Percentiles rank a stretch among this genome's conserved stretches.
Conservation (phyloP, 2,888 invertebrate species). For the Cryptophagus acutangulus region DNA sequence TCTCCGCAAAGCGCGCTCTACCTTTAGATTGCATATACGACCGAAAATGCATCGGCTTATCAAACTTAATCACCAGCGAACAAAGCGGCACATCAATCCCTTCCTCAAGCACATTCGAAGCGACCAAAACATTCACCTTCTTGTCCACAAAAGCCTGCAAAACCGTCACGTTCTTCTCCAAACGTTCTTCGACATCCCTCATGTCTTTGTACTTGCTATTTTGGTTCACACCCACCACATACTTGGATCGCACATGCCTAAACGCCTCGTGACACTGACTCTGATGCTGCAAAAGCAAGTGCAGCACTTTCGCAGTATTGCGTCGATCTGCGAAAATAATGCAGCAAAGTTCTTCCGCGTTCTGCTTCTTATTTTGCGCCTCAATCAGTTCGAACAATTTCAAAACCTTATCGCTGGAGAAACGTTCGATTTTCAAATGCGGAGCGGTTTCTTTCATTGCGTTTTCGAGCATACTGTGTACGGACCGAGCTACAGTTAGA, state of each 20-base stretch:
- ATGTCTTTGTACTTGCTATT: constrained; percentile 56
- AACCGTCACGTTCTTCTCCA: constrained; percentile 52
- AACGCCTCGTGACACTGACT: constrained; percentile 50
- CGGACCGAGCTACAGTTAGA: constrained; percentile 46
- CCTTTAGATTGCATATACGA: constrained; percentile 90
- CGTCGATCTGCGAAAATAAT: constrained; percentile 70
- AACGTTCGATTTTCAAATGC: constrained; percentile 51
- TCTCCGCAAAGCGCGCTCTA: constrained; percentile 65
- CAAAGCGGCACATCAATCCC: constrained; percentile 84
- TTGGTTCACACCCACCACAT: constrained; percentile 63
- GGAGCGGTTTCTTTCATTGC: constrained; percentile 49
- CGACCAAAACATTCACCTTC: constrained; percentile 60
- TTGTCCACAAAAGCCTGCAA: constrained; percentile 56
- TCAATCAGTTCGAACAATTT: constrained; percentile 60
- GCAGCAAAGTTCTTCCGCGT: constrained; percentile 55
- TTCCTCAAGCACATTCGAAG: constrained; percentile 84
- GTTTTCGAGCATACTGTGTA: constrained; percentile 52
- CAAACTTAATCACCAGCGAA: constrained; percentile 72
- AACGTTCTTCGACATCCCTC: constrained; percentile 52
- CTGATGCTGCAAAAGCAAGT: constrained; percentile 58
- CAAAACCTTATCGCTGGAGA: constrained; percentile 58
- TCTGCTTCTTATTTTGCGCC: constrained; percentile 51
- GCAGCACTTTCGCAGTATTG: constrained; percentile 71
- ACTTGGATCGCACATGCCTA: constrained; percentile 62
- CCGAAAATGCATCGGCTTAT: constrained; percentile 64